Evolutionary conservation across 30 jellyfish, hydroid and myxozoan genomes (phyloP).

Genomic region (Aurelia sp.): DNA sequence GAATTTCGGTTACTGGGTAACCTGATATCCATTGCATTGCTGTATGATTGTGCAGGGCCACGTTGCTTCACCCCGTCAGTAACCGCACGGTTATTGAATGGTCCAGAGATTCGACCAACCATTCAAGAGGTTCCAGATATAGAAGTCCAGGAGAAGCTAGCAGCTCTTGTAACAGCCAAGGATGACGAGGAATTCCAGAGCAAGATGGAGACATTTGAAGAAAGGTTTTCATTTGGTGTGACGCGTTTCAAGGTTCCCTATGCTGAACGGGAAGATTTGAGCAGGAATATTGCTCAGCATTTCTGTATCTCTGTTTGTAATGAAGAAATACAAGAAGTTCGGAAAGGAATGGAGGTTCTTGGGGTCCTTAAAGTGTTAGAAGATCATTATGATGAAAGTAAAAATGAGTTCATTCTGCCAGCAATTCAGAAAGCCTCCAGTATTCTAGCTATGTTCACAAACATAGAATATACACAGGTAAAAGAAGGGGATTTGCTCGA

Average conservation of each 20-base stretch:
- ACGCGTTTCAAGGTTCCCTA: conserved; percentile 6
- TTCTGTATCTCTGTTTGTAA: neutral
- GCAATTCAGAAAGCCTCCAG: neutral
- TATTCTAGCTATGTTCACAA: conserved; percentile 7
- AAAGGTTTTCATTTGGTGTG: conserved; percentile 18
- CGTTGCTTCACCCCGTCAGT: no score
- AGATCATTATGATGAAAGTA: conserved; percentile 2
- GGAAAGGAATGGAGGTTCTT: conserved; percentile 12
- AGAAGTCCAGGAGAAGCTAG: neutral
- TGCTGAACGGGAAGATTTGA: conserved; percentile 1
- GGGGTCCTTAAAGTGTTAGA: conserved; percentile 11
- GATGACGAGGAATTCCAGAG: conserved; percentile 19
- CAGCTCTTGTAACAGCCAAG: neutral
- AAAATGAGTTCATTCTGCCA: conserved; percentile 8
- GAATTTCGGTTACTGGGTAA: conserved; percentile 22
- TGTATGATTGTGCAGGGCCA: neutral
- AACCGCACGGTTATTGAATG: no score
- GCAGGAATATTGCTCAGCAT: conserved; percentile 4
- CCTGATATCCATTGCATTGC: conserved; percentile 16
- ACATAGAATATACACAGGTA: neutral
- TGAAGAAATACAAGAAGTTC: neutral
- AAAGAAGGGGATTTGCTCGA: neutral
- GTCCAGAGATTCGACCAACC: neutral
- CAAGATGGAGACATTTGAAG: neutral
- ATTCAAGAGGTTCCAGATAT: neutral